Conservation (phyloP, 2,113 vertebrate species). For the Anoura caudifer region DNA sequence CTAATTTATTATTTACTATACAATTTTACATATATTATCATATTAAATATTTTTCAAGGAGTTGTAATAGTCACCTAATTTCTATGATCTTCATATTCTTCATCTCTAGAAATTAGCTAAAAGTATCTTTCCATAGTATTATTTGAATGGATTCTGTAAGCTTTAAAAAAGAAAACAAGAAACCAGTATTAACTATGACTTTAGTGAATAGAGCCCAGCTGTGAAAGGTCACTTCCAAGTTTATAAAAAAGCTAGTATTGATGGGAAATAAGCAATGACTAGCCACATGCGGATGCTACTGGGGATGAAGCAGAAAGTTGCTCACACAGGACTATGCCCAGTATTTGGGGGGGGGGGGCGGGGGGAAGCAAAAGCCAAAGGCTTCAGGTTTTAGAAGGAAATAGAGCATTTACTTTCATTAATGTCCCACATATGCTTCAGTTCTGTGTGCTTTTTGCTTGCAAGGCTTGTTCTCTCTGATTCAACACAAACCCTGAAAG, state of each 20-base stretch:
- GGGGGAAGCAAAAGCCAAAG: fast-evolving
- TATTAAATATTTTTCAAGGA: neutral
- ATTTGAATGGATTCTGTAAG: neutral
- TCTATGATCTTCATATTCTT: neutral
- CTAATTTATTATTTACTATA: neutral
- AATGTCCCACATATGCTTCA: neutral
- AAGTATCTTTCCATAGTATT: neutral
- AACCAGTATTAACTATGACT: neutral
- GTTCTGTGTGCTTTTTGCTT: neutral
- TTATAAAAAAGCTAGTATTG: neutral
- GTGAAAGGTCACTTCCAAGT: neutral
- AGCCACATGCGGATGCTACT: neutral
- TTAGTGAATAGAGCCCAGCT: neutral
- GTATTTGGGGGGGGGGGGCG: fast-evolving
- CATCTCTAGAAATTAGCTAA: neutral
- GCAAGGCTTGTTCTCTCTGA: neutral
- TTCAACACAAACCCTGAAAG: too few species aligned
- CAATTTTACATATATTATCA: neutral
- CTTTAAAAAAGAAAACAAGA: neutral
- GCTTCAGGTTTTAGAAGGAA: neutral
- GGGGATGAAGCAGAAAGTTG: neutral
- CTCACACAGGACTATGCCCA: neutral
- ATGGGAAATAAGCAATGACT: neutral
- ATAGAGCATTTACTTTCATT: neutral
- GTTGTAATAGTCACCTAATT: neutral